Percentiles rank a stretch among this genome's conserved stretches.
These are phyloP conservation scores for Ianthella basta DNA, from an alignment of 37 sponge, comb jelly and placozoan species.

Conservation along the genomic window DNA sequence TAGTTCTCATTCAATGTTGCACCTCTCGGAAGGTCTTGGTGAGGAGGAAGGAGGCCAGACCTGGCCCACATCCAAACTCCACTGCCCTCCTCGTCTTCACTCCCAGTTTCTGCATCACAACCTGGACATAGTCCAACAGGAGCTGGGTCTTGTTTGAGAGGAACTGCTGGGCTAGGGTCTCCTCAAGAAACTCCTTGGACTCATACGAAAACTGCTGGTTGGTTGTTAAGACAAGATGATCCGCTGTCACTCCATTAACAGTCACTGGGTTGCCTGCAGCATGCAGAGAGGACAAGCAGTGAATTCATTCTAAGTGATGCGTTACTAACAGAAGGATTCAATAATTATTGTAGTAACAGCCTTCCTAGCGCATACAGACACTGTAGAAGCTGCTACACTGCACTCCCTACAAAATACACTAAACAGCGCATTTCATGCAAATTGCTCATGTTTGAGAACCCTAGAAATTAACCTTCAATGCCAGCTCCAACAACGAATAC, in stretches of 20 bases:
- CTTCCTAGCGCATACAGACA: too few species aligned
- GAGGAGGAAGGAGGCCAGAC: conserved; percentile 56
- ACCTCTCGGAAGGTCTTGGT: conserved; percentile 58
- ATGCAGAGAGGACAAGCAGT: background rate
- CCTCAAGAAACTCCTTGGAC: conserved; percentile 2
- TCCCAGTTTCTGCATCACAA: conserved; percentile 1
- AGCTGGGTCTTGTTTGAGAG: background rate
- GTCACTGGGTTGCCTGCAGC: conserved; percentile 65
- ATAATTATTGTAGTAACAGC: too few species aligned
- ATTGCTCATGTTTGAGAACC: background rate
- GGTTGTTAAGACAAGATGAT: conserved; percentile 17
- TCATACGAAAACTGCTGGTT: conserved; percentile 67
- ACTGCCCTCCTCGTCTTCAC: conserved; percentile 17
- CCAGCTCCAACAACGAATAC: conserved; percentile 78
- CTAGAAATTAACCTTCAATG: conserved; percentile 67
- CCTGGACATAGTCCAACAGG: background rate
- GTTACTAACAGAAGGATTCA: too few species aligned
- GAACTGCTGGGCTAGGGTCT: conserved; percentile 19
- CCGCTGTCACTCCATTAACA: conserved; percentile 22
- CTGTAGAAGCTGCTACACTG: too few species aligned
- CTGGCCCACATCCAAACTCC: conserved; percentile 79
- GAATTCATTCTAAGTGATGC: too few species aligned
- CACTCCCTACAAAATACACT: too few species aligned
- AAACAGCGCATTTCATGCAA: background rate
- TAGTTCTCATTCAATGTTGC: too few species aligned